Conservation (phyloP, 2,113 vertebrate species). For the Vanacampus margaritifer region DNA sequence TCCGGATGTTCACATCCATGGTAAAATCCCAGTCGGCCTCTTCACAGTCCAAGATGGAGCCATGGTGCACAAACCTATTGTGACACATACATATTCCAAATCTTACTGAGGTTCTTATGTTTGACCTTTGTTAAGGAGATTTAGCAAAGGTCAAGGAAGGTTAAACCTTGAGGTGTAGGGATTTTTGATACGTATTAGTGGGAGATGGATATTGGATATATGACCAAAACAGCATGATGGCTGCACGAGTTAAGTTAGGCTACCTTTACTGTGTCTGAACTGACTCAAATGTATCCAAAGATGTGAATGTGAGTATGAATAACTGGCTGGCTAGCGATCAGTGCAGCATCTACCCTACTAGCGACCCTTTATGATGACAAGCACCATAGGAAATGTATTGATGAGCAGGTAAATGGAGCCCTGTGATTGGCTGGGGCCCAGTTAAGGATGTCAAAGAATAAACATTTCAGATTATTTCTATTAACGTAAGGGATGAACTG, state of each 20-base stretch:
- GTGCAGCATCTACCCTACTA: not conserved
- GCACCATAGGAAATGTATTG: not conserved
- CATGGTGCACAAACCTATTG: constrained; percentile 88
- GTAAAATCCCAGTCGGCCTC: constrained; percentile 93
- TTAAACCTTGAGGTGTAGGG: constrained; percentile 30
- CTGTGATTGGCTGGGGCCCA: no score
- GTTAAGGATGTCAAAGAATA: no score
- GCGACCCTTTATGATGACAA: not conserved
- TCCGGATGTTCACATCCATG: constrained; percentile 87
- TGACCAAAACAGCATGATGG: not conserved
- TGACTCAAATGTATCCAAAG: not conserved
- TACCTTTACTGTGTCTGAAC: not conserved
- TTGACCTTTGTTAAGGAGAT: constrained; percentile 32
- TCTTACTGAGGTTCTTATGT: constrained; percentile 13
- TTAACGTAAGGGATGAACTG: no score
- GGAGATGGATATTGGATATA: constrained; percentile 11
- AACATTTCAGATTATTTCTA: no score
- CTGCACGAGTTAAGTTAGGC: not conserved
- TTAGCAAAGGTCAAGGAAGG: constrained; percentile 32
- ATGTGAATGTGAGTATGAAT: not conserved
- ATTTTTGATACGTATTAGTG: constrained; percentile 33
- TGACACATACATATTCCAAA: not conserved
- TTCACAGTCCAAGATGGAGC: constrained; percentile 86
- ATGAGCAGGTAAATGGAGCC: no score
- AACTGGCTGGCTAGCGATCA: not conserved